phyloP scores from a whole-genome alignment of 2,888 invertebrate species.

The Neoascia interrupta region DNA sequence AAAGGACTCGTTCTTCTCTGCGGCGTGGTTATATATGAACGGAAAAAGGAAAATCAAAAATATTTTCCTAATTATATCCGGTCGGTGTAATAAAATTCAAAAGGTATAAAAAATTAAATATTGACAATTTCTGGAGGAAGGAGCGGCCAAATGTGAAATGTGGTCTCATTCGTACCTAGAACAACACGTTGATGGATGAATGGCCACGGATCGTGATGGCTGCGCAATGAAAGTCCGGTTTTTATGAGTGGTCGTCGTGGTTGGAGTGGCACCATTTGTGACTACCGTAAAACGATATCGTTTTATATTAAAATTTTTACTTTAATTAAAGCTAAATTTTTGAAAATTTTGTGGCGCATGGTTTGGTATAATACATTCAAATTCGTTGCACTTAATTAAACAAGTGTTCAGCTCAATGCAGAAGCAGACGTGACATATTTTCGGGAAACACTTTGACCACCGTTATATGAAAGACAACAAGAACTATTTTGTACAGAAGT shows the following conservation, averaged over 20 bases:
- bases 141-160: slow-evolving; percentile 43
- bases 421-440: too few species aligned
- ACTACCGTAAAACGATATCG: slow-evolving; percentile 26
- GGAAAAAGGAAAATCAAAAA: slow-evolving; percentile 38
- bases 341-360: too few species aligned
- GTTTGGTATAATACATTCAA: too few species aligned
- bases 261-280: slow-evolving; percentile 47
- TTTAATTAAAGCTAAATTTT: slow-evolving; percentile 52
- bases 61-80: slow-evolving; percentile 53
- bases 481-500: too few species aligned
- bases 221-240: slow-evolving; percentile 27
- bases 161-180: slow-evolving; percentile 43
- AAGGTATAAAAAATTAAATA: slow-evolving; percentile 63
- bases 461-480: too few species aligned
- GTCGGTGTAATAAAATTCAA: slow-evolving; percentile 48
- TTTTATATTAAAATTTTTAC: slow-evolving; percentile 32
- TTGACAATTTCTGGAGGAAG: slow-evolving; percentile 42
- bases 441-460: too few species aligned
- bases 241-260: slow-evolving; percentile 43
- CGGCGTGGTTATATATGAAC: too few species aligned
- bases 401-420: too few species aligned
- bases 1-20: too few species aligned
- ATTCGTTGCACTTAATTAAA: too few species aligned
- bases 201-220: slow-evolving; percentile 17
- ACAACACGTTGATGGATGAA: slow-evolving; percentile 35